phyloP scores from a whole-genome alignment of 1,140 invertebrate genomes.

The Nomia melanderi region DNA sequence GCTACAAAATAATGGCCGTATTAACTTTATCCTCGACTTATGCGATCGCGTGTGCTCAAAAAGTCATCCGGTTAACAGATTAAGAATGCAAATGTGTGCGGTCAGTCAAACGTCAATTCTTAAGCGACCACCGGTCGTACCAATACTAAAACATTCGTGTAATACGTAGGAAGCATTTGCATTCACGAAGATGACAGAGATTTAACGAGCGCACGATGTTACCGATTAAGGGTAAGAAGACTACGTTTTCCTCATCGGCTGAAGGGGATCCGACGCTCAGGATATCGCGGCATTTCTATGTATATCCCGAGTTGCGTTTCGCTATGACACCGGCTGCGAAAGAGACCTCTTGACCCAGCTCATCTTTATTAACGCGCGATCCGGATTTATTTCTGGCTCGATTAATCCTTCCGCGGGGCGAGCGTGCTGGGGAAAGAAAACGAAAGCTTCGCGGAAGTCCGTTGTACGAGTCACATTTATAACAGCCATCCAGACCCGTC shows the following conservation, averaged over 20 bases:
- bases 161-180: background rate
- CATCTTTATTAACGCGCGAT: slow-evolving; percentile 40
- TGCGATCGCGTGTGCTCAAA: too few species aligned
- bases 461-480: slow-evolving; percentile 38
- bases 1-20: too few species aligned
- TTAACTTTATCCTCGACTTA: too few species aligned
- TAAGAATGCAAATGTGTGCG: too few species aligned
- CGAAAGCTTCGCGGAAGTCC: slow-evolving; percentile 46
- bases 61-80: too few species aligned
- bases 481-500: slow-evolving; percentile 21
- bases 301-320: slow-evolving; percentile 24
- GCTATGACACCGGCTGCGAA: background rate
- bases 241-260: background rate
- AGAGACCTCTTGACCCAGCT: slow-evolving; percentile 31
- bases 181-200: background rate
- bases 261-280: background rate
- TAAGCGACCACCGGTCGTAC: too few species aligned
- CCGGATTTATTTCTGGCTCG: slow-evolving; percentile 47
- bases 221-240: background rate
- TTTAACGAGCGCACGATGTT: background rate
- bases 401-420: slow-evolving; percentile 44
- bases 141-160: background rate
- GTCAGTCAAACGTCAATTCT: too few species aligned
- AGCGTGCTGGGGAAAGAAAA: slow-evolving; percentile 24
- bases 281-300: slow-evolving; percentile 24